phyloP scores from a whole-genome alignment of 2,888 invertebrate species.

The Sminthurides aquaticus region DNA sequence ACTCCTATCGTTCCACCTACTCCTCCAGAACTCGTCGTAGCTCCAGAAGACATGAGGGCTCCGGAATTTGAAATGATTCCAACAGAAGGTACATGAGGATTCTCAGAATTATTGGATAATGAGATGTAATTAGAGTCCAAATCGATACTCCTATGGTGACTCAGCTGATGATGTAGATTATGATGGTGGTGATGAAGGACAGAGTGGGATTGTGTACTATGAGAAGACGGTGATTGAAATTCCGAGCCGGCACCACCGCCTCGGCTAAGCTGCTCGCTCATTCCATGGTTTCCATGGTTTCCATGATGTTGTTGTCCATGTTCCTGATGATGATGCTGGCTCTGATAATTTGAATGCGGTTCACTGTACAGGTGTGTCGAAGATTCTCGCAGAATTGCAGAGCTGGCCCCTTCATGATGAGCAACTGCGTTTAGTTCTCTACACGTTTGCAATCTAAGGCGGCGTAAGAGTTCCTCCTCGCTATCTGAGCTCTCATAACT shows the following conservation, averaged over 20 bases:
- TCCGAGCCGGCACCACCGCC: background rate
- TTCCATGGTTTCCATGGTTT: conserved; percentile 2
- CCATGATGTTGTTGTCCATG: conserved; percentile 3
- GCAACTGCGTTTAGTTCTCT: background rate
- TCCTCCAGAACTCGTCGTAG: too few relatives aligned
- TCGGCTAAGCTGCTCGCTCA: background rate
- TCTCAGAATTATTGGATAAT: background rate
- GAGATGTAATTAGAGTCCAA: conserved; percentile 1
- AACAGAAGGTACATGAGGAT: background rate
- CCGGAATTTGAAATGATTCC: background rate
- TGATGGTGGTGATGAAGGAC: conserved; percentile 23
- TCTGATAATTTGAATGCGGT: too few relatives aligned
- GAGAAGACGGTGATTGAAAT: background rate
- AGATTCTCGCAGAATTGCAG: conserved; percentile 23
- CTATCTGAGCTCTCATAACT: conserved; percentile 65
- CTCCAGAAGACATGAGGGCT: background rate
- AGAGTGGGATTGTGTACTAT: conserved; percentile 4
- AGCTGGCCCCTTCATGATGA: background rate
- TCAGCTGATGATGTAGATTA: conserved; percentile 14
- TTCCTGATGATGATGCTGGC: conserved; percentile 18
- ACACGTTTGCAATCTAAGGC: conserved; percentile 47
- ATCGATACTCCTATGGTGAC: conserved; percentile 14
- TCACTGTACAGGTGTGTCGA: conserved; percentile 6
- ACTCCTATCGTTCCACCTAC: too few relatives aligned
- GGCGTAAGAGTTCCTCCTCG: conserved; percentile 61